Conservation (phyloP, 2,888 invertebrate genomes). For the Plagiodera versicolora region DNA sequence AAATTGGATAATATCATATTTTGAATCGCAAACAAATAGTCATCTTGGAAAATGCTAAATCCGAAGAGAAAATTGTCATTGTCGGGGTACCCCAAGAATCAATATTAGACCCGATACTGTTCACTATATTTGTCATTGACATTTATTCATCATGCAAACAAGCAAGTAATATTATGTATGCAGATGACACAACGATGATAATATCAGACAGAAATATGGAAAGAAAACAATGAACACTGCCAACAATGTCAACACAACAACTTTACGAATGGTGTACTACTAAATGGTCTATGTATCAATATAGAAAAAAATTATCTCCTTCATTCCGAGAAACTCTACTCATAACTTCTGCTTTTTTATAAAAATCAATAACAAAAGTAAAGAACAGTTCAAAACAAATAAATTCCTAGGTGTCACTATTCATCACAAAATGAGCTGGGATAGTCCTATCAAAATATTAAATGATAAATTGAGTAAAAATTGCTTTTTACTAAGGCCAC, state of each 20-base stretch:
- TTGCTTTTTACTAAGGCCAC: slow-evolving; percentile 1
- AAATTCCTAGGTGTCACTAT: slow-evolving; percentile 3
- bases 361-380: neutral
- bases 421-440: slow-evolving; percentile 9
- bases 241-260: slow-evolving; percentile 1
- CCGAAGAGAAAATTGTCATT: slow-evolving; percentile 1
- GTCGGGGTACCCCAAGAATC: slow-evolving; percentile 1
- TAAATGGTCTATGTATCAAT: neutral
- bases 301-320: slow-evolving; percentile 2
- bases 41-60: slow-evolving; percentile 2
- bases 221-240: slow-evolving; percentile 2
- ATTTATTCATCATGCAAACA: neutral
- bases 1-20: slow-evolving; percentile 5
- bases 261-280: slow-evolving; percentile 5
- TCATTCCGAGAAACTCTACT: slow-evolving; percentile 1
- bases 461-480: neutral
- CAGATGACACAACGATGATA: neutral
- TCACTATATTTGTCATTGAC: slow-evolving; percentile 8
- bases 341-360: neutral
- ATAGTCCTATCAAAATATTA: slow-evolving; percentile 3
- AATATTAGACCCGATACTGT: slow-evolving; percentile 7
- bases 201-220: neutral
- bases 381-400: neutral
- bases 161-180: neutral
- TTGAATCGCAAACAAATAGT: slow-evolving; percentile 8